phyloP scores from a whole-genome alignment of 2,797 vertebrate species.

The Tiaroga cobitis region DNA sequence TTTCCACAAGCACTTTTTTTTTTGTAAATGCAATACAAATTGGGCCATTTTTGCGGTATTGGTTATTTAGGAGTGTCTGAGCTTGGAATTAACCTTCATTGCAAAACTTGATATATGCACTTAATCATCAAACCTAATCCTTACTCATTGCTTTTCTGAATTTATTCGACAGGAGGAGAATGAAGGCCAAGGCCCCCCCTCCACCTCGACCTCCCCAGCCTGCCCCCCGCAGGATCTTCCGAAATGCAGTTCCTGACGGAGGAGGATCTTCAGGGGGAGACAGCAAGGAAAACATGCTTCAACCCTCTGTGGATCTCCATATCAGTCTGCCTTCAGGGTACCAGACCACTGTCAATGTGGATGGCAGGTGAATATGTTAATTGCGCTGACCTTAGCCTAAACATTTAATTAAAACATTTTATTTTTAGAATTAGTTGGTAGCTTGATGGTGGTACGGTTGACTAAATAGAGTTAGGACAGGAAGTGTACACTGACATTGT shows the following conservation, averaged over 20 bases:
- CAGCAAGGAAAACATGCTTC: conserved; percentile 83
- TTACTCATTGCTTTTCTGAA: background rate
- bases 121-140: background rate
- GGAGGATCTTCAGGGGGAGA: conserved; percentile 73
- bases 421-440: background rate
- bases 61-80: background rate
- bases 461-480: background rate
- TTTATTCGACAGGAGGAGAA: conserved; percentile 77
- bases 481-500: background rate
- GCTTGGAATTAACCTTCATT: background rate
- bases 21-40: background rate
- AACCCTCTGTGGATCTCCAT: conserved; percentile 76
- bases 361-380: conserved; percentile 84
- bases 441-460: background rate
- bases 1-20: background rate
- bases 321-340: conserved; percentile 83
- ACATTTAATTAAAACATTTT: background rate
- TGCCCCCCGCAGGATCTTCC: conserved; percentile 74
- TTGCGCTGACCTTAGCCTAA: background rate
- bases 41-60: background rate
- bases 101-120: background rate
- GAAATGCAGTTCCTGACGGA: conserved; percentile 72
- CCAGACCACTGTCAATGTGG: conserved; percentile 79
- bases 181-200: conserved; percentile 90
- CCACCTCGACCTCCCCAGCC: conserved; percentile 75